phyloP scores from a whole-genome alignment of 2,888 invertebrate genomes.

The Eupithecia abbreviata region DNA sequence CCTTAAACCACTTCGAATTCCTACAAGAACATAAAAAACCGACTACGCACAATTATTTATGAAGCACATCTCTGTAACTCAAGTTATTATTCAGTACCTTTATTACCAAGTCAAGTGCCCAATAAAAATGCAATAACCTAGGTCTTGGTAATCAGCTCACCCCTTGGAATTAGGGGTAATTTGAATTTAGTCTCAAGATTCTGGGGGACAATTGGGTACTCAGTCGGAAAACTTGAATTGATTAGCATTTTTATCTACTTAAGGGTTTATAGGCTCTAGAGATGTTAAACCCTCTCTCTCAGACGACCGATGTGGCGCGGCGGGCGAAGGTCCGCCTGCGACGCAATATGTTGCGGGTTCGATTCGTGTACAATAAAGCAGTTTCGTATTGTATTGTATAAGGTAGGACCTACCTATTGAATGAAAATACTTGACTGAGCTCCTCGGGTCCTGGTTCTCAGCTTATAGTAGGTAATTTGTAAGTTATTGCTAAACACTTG shows the following conservation, averaged over 20 bases:
- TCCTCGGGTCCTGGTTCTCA: too few relatives aligned
- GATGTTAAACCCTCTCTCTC: neutral
- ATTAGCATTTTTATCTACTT: slow-evolving; percentile 57
- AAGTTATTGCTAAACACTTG: too few relatives aligned
- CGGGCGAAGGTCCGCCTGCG: too few relatives aligned
- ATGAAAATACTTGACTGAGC: too few relatives aligned
- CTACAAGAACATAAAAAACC: neutral
- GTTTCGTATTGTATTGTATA: too few relatives aligned
- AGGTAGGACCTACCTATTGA: too few relatives aligned
- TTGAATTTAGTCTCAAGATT: slow-evolving; percentile 63
- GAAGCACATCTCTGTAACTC: neutral
- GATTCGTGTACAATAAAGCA: too few relatives aligned
- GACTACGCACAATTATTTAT: neutral
- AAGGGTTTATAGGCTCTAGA: neutral
- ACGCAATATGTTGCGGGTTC: too few relatives aligned
- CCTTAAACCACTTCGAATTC: too few relatives aligned
- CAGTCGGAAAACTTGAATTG: slow-evolving; percentile 61
- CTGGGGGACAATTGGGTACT: slow-evolving; percentile 44
- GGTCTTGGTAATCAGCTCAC: slow-evolving; percentile 63
- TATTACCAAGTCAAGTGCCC: slow-evolving; percentile 47
- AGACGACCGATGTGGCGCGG: too few relatives aligned
- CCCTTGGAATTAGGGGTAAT: slow-evolving; percentile 69
- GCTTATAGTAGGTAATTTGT: too few relatives aligned
- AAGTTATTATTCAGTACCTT: slow-evolving; percentile 26
- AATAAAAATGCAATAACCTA: slow-evolving; percentile 55